Conservation (phyloP, 1,140 invertebrate genomes). For the Drosophila trapezifrons region DNA sequence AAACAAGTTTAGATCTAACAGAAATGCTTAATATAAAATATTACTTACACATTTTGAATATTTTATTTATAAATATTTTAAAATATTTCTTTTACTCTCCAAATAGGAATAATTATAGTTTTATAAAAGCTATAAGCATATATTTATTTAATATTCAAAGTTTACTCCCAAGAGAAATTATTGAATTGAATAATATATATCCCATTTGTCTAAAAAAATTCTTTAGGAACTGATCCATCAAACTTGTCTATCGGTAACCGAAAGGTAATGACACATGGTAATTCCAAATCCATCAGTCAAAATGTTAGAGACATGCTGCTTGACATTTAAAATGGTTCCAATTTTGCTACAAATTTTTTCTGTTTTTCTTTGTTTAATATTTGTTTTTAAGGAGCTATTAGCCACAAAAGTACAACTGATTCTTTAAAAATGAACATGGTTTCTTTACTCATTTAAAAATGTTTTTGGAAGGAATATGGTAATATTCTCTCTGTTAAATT, state of each 20-base stretch:
- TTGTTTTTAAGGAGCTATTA: not conserved
- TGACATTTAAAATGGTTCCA: conserved; percentile 10
- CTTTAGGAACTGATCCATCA: conserved; percentile 6
- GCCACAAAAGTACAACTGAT: not conserved
- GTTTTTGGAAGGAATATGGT: not conserved
- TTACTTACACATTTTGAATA: no score
- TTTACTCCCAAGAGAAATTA: no score
- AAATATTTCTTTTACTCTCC: no score
- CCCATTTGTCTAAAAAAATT: no score
- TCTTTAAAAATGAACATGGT: not conserved
- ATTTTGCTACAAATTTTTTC: not conserved
- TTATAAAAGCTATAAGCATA: no score
- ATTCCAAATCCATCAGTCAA: conserved; percentile 9
- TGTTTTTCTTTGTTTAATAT: not conserved
- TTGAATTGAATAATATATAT: not conserved
- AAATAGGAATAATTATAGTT: no score
- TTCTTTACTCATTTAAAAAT: not conserved
- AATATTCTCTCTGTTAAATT: no score
- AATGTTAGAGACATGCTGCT: not conserved
- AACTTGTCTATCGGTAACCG: not conserved
- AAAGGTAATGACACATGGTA: conserved; percentile 1
- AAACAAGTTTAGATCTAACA: no score
- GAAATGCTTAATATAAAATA: no score
- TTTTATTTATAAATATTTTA: no score
- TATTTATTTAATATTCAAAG: no score